Evolutionary conservation across 2,888 invertebrate genomes (phyloP), one percentile per base, ranked within the genome.

Genomic region (Tetragonula carbonaria): DNA sequence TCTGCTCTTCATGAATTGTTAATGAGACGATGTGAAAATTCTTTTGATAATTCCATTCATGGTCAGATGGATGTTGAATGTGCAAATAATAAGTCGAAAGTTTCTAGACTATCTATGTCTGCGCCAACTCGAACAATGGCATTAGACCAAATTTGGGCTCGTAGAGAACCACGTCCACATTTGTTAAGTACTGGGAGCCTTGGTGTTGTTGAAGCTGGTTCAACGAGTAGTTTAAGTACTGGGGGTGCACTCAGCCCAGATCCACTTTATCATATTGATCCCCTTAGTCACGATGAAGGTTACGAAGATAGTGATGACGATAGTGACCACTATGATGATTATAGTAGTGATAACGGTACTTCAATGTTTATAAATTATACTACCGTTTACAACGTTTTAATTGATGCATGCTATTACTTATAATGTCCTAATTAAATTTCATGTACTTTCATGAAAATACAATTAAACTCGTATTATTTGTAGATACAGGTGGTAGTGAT

Each of bases 81-180:
- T 50, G 74, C 84, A 5, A 88, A 87, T n/a, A 84, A 88, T 86
- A 95, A 95, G 85, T 94, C 95, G 88, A 95, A 95, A 84, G 95
- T 95, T 84, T 96, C 97, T 53, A 96, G 98, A 81, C 95, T 98
- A 4, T 98, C 98, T 4, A 97, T 98, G 71, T 98, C 98, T 73
- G 98, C 98, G 51, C 98, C 98, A 5, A 97, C 98, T 77, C 97
- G 98, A 94, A 91, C 93, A 3, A 96, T 97, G 87, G 97, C 97
- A 53, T 95, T 97, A 90, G 98, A 98, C 88, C 95, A 97, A 95
- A 97, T 98, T 86, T 98, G 98, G 98, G 97, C 97, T 93, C 96
- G 98, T 59, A 95, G 98, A 84, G 98, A 98, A 93, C 98, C 98
- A 6, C 96, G 98, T 74, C 97, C 97, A 93, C 98, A 98, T 95